Percentiles rank a stretch among this genome's conserved stretches.
Evolutionary conservation across 2,113 vertebrate genomes (phyloP).

Genomic region (Seriola aureovittata): DNA sequence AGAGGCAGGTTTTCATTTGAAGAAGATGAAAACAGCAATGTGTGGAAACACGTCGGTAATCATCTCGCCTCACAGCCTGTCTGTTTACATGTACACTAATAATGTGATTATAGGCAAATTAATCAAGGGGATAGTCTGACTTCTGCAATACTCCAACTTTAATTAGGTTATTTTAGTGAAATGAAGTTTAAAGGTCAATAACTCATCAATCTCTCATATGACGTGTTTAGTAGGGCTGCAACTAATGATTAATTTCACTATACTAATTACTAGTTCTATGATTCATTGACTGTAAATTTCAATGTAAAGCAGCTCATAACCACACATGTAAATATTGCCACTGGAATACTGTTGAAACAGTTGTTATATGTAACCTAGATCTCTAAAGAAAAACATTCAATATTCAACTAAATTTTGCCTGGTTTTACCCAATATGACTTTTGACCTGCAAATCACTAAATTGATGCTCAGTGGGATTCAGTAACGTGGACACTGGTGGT

Average conservation of each 20-base stretch:
- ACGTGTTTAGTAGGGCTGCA: background rate
- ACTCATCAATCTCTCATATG: background rate
- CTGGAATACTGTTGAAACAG: background rate
- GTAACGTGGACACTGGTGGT: background rate
- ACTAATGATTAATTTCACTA: background rate
- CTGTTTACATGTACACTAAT: conserved; percentile 21
- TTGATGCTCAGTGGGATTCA: background rate
- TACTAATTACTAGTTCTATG: background rate
- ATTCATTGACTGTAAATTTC: background rate
- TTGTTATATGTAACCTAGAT: background rate
- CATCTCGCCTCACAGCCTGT: background rate
- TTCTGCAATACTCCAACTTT: background rate
- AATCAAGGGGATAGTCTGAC: conserved; percentile 4
- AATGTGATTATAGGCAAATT: conserved; percentile 30
- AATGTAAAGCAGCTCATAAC: background rate
- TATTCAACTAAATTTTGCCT: too few species aligned
- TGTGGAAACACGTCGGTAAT: conserved; percentile 15
- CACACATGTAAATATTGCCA: background rate
- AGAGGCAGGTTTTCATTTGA: conserved; percentile 23
- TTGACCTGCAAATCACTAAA: background rate
- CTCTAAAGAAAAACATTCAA: background rate
- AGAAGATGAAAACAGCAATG: conserved; percentile 11
- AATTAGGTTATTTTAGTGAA: conserved; percentile 10
- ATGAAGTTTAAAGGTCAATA: conserved; percentile 15
- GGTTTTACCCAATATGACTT: background rate